Conservation (phyloP, 2,113 vertebrate genomes). For the Lepisosteus oculatus region DNA sequence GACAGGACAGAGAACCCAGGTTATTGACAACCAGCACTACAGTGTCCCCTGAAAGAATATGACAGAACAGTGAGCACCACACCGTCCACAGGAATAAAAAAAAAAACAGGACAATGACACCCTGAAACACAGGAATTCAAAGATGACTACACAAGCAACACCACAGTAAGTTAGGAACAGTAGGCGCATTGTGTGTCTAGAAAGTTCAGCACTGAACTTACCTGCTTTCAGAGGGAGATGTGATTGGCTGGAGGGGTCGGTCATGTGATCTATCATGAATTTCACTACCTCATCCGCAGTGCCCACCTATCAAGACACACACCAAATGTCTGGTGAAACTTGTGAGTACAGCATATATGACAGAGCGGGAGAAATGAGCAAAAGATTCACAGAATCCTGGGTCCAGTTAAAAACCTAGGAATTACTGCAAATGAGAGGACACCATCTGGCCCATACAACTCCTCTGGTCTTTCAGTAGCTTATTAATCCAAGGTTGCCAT, state of each 20-base stretch:
- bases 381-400: too few relatives aligned
- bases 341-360: neutral
- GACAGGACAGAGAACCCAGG: constrained; percentile 84
- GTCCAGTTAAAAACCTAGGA: too few relatives aligned
- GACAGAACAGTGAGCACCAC: neutral
- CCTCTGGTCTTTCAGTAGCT: too few relatives aligned
- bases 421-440: too few relatives aligned
- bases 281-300: constrained; percentile 74
- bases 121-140: neutral
- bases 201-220: constrained; percentile 32
- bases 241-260: constrained; percentile 68
- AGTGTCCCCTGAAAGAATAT: constrained; percentile 58
- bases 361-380: neutral
- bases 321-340: neutral
- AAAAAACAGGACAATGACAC: neutral
- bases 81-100: too few relatives aligned
- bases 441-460: too few relatives aligned
- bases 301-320: constrained; percentile 58
- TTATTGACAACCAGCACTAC: constrained; percentile 90
- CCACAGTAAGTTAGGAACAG: neutral
- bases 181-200: neutral
- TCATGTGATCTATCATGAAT: constrained; percentile 87
- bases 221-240: constrained; percentile 69
- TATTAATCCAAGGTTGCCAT: too few relatives aligned
- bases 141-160: neutral